Percentiles rank a stretch among this genome's conserved stretches.
Conservation (phyloP, 1,140 invertebrate genomes). For the Chymomyza costata region DNA sequence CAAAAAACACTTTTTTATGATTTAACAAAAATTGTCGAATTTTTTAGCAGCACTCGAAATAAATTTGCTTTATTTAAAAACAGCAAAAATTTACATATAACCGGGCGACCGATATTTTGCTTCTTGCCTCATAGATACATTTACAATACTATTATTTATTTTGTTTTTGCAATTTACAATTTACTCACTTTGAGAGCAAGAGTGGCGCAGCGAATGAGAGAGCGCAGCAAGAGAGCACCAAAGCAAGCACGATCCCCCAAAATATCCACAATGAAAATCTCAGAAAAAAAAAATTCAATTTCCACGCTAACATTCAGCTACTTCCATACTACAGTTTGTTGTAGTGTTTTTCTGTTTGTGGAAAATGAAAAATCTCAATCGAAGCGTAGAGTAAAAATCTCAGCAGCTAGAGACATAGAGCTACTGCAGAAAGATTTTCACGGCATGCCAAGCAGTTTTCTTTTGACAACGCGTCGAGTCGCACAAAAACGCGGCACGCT, state of each 20-base stretch:
- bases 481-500: constrained; percentile 35
- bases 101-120: constrained; percentile 37
- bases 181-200: constrained; percentile 5
- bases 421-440: not conserved
- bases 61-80: constrained; percentile 15
- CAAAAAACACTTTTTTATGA: too few species aligned
- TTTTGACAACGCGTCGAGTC: constrained; percentile 71
- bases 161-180: constrained; percentile 57
- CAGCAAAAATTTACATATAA: constrained; percentile 18
- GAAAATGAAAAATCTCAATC: not conserved
- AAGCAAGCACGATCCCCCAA: constrained; percentile 7
- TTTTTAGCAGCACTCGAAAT: constrained; percentile 12
- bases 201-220: constrained; percentile 5
- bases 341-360: not conserved
- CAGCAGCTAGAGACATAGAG: not conserved
- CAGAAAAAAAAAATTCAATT: constrained; percentile 41
- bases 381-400: not conserved
- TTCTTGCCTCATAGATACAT: constrained; percentile 40
- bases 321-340: not conserved
- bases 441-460: constrained; percentile 48
- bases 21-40: constrained; percentile 36
- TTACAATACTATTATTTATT: constrained; percentile 41
- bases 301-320: constrained; percentile 24
- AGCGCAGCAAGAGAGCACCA: constrained; percentile 12
- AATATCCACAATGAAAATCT: constrained; percentile 49